Evolutionary conservation across 2,797 vertebrate species (phyloP).

Genomic region (Enteromius radiatus): DNA sequence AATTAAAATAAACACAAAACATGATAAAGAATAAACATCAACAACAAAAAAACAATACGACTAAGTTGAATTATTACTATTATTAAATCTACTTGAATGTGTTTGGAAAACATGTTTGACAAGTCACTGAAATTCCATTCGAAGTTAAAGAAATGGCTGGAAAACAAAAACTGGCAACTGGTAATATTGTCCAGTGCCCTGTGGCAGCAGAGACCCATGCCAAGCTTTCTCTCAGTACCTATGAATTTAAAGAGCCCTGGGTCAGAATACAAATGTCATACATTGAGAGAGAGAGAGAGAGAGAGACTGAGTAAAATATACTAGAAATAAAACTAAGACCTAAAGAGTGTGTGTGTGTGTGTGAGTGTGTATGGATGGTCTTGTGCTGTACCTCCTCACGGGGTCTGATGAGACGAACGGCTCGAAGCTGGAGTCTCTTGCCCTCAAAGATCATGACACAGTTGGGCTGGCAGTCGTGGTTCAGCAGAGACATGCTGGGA

Average conservation of each 20-base stretch:
- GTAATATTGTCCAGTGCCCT: not conserved
- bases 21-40: not conserved
- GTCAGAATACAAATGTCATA: not conserved
- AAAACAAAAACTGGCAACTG: not conserved
- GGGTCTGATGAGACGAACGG: conserved; percentile 81
- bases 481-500: conserved; percentile 92
- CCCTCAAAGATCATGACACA: conserved; percentile 92
- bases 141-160: not conserved
- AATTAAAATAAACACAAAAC: not conserved
- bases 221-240: not conserved
- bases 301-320: conserved; percentile 60
- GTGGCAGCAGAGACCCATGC: not conserved
- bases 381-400: conserved; percentile 86
- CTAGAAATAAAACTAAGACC: conserved; percentile 32
- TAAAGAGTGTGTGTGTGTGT: conserved; percentile 33
- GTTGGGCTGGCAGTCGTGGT: conserved; percentile 96
- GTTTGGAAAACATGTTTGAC: not conserved
- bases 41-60: not conserved
- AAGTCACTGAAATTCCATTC: not conserved
- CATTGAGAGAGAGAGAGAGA: conserved; percentile 42
- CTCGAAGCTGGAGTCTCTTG: conserved; percentile 84
- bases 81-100: not conserved
- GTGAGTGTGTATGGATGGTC: conserved; percentile 36
- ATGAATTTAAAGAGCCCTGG: not conserved
- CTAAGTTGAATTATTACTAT: not conserved